Base-by-base conservation (phyloP, 1,140 invertebrate genomes). In the Drosophila sproati region DNA sequence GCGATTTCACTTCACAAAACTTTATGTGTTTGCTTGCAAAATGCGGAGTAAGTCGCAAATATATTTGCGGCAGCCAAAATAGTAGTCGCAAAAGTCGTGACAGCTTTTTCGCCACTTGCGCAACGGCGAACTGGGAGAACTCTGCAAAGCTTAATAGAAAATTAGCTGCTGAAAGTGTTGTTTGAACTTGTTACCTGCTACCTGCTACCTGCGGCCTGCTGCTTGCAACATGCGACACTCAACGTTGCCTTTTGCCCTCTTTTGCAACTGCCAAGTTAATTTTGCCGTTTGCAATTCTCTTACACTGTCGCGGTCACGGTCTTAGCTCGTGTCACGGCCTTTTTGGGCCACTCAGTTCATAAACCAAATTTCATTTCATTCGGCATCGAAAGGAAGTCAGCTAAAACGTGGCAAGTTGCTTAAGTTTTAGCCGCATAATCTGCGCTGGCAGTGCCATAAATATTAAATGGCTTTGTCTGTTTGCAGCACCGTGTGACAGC, bases 381-480 rank as follows among this genome's bases (percentile, higher is more conserved):
- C 62, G 80, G 39, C 45, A 5, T 8, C 29, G 68, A 67, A 63
- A 51, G 29, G 32, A 57, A 75, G 77, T 66, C 70, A 57, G 50
- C 35, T 60, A 47, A 60, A 73, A 69, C 69, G 75, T 71, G 77
- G 70, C 73, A 88, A 89, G 66, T 80, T 80, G 83, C 72, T 80
- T 80, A 89, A 88, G 73, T 86, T 80, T 88, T 87, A 78, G 80
- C 83, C 83, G 83, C 85, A 88, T 88, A 88, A 88, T 88, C 83
- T 88, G 85, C 73, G 43, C 60, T 37, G 83, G 69, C 83, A 83
- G 69, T 48, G 77, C 83, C 83, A 88, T 88, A 89, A 88, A 88
- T 87, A 88, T 88, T 73, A 79, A 79, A 87, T 87, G 82, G 82
- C 68, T 82, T 79, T 82, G 82, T 51, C 60, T 60, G 56, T 51